Base-by-base conservation (phyloP, 2,113 vertebrate genomes). In the Dascyllus trimaculatus region DNA sequence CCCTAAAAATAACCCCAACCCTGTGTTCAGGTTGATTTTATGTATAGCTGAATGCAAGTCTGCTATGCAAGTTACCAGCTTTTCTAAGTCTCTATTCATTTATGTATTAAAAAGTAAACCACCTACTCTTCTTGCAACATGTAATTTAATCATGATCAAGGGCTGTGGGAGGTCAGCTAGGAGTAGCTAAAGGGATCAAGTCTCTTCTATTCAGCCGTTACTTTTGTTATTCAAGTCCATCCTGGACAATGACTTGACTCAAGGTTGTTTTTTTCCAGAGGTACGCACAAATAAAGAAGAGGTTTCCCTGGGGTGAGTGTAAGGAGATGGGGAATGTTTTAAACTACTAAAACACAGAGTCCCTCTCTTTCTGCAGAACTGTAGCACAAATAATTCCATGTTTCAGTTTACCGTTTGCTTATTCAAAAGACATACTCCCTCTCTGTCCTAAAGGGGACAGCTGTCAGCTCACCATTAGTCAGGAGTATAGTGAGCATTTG, bases 381-480 rank as follows among this genome's bases (percentile, higher is more conserved):
- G 7, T 10, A 38, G 21, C n/a, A 58, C 22, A 71, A 74, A 52
- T 22, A 68, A 13, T 43, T 32, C 26, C 29, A 52, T 32, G 10
- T 74, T 65, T 65, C n/a, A 52, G 18, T 67, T 4, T n/a, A 40
- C 9, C 22, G 11, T 43, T 52, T 49, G 18, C 22, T 46, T 54
- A 26, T 70, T 53, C 24, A 65, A 35, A 56, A 64, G 59, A 24
- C 5, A 5, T 53, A 24, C 14, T 19, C n/a, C 5, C 4, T 57
- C 40, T 78, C 32, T 67, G 56, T 72, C 67, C 76, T 80, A 19
- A 77, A 81, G 64, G 62, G 24, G 53, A 57, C 11, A 26, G 65
- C 43, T 62, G 45, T 69, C 43, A 49, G 73, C 57, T 80, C 18
- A 32, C 58, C 52, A 75, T 75, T 48, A 76, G 62, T n/a, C 58